Evolutionary conservation across 1,140 invertebrate genomes (phyloP).

Genomic region (Nomia melanderi): DNA sequence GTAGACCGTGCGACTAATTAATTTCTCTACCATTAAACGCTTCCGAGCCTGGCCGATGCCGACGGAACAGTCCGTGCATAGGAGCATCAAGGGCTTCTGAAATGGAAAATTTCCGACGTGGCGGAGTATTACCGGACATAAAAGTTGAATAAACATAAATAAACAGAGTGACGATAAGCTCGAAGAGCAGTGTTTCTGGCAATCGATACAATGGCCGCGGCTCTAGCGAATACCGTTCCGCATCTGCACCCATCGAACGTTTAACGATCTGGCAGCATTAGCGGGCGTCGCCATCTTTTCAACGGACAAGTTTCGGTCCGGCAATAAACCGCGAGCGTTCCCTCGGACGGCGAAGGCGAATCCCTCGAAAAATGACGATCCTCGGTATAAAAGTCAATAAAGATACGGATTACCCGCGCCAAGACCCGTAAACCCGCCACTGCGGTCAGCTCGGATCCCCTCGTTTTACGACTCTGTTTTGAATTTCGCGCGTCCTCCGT

Average conservation of each 20-base stretch:
- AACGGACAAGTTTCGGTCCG: not conserved
- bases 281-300: not conserved
- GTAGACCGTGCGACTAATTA: too few species aligned
- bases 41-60: too few species aligned
- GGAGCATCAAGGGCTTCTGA: too few species aligned
- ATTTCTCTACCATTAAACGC: too few species aligned
- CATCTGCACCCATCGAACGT: not conserved
- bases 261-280: conserved; percentile 15
- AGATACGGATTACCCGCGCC: conserved; percentile 67
- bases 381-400: conserved; percentile 68
- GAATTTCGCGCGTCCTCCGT: conserved; percentile 55
- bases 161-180: too few species aligned
- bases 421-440: conserved; percentile 52
- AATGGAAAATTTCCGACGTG: too few species aligned
- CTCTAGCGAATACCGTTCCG: not conserved
- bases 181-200: too few species aligned
- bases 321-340: conserved; percentile 34
- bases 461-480: conserved; percentile 68
- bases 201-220: not conserved
- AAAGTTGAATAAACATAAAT: too few species aligned
- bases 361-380: conserved; percentile 40
- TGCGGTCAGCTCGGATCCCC: conserved; percentile 39
- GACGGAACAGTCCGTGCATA: too few species aligned
- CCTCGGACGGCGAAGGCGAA: conserved; percentile 13
- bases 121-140: too few species aligned